Percentiles rank a stretch among this genome's conserved stretches.
phyloP scores from a whole-genome alignment of 1,140 invertebrate species.

The Brachystomella parvula region DNA sequence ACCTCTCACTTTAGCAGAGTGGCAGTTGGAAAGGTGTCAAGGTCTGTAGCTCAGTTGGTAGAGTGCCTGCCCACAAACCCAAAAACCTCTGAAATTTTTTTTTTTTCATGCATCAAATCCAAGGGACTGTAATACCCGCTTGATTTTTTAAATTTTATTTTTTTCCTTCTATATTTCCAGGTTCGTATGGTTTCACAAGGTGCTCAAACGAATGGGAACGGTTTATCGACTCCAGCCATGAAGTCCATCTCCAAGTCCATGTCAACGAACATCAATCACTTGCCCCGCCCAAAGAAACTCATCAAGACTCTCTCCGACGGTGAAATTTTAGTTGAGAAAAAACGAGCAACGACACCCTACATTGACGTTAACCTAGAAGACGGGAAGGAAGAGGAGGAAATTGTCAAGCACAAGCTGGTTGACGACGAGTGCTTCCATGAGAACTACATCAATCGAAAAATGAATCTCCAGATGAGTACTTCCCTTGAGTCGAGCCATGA shows the following conservation, averaged over 20 bases:
- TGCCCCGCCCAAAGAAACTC: constrained; percentile 40
- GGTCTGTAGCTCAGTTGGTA: too few relatives aligned
- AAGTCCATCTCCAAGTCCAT: constrained; percentile 40
- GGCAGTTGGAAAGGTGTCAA: too few relatives aligned
- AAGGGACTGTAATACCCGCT: background rate
- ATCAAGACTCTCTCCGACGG: constrained; percentile 72
- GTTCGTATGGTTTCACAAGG: constrained; percentile 81
- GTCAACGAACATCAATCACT: constrained; percentile 9
- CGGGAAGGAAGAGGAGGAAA: constrained; percentile 16
- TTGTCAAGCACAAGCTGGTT: constrained; percentile 12
- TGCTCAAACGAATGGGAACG: constrained; percentile 71
- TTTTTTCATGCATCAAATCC: too few relatives aligned
- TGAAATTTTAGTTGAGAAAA: constrained; percentile 61
- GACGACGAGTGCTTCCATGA: constrained; percentile 10
- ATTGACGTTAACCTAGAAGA: constrained; percentile 28
- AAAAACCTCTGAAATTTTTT: background rate
- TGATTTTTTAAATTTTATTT: background rate
- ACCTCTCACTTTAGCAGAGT: too few relatives aligned
- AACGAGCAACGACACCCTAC: constrained; percentile 38
- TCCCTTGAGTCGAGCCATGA: constrained; percentile 19
- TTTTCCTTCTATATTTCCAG: constrained; percentile 41
- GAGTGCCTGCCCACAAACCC: background rate
- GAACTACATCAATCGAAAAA: constrained; percentile 6
- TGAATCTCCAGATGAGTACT: background rate
- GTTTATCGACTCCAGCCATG: constrained; percentile 25